Percentiles rank a stretch among this genome's conserved stretches.
Evolutionary conservation across 2,113 vertebrate genomes (phyloP).

Genomic region (Chlorodrepanis virens): DNA sequence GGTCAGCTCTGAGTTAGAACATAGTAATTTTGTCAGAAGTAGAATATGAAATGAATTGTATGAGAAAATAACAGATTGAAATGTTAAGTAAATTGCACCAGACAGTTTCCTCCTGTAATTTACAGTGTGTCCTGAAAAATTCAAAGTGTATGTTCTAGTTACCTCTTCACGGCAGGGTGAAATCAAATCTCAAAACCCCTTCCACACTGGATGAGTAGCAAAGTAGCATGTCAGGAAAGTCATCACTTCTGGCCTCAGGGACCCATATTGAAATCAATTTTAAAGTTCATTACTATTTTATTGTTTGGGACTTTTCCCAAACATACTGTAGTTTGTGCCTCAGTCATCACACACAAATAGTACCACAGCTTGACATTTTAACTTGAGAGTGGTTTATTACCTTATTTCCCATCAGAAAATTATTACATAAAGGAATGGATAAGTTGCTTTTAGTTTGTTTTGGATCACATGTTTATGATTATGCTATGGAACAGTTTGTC

Average conservation of each 20-base stretch:
- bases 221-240: neutral
- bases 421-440: neutral
- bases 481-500: neutral
- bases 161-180: neutral
- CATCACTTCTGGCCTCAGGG: neutral
- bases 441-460: neutral
- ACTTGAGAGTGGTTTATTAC: neutral
- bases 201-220: neutral
- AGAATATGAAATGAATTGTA: neutral
- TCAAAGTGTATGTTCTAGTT: neutral
- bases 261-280: neutral
- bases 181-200: neutral
- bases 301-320: neutral
- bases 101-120: neutral
- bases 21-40: neutral
- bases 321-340: neutral
- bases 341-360: neutral
- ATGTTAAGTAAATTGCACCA: neutral
- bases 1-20: neutral
- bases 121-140: neutral
- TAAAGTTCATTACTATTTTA: neutral
- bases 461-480: neutral
- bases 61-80: neutral
- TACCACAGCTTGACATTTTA: neutral
- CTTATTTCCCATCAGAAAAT: neutral